Percentiles rank a stretch among this genome's conserved stretches.
These are phyloP conservation scores for Sarcophaga rosellei DNA, from an alignment of 2,888 invertebrate genomes.

Conservation along the genomic window DNA sequence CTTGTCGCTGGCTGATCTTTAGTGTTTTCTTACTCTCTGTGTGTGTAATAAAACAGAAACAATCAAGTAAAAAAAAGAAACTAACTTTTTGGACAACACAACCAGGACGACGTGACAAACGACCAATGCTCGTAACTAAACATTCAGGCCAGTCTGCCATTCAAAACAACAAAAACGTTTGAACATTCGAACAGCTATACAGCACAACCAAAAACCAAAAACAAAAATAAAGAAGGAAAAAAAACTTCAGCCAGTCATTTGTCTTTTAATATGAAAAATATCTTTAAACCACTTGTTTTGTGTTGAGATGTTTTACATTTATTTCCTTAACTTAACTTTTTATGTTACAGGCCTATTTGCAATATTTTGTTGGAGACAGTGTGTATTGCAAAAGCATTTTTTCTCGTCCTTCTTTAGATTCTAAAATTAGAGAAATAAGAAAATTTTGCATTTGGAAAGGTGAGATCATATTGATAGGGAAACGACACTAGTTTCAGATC, in stretches of 20 bases:
- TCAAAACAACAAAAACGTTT: background rate
- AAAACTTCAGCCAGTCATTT: conserved; percentile 41
- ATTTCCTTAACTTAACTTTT: conserved; percentile 36
- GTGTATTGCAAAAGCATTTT: background rate
- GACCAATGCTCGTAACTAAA: conserved; percentile 9
- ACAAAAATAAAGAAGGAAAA: too few relatives aligned
- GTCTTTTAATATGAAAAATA: conserved; percentile 63
- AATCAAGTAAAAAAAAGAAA: conserved; percentile 36
- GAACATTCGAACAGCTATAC: background rate
- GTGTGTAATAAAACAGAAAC: conserved; percentile 24
- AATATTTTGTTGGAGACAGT: background rate
- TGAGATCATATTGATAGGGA: too few relatives aligned
- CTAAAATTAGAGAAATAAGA: background rate
- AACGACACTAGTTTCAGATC: too few relatives aligned
- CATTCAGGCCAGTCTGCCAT: conserved; percentile 31
- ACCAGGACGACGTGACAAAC: conserved; percentile 58
- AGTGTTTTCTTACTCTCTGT: conserved; percentile 50
- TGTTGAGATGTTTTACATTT: conserved; percentile 52
- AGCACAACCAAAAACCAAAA: background rate
- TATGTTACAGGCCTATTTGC: conserved; percentile 28
- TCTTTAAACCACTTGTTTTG: conserved; percentile 64
- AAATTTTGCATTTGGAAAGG: too few relatives aligned
- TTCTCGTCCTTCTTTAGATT: background rate
- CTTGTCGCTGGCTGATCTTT: conserved; percentile 65
- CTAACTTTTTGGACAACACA: conserved; percentile 45